Evolutionary conservation across 1,140 invertebrate species (phyloP).

Genomic region (Heliconius nattereri): DNA sequence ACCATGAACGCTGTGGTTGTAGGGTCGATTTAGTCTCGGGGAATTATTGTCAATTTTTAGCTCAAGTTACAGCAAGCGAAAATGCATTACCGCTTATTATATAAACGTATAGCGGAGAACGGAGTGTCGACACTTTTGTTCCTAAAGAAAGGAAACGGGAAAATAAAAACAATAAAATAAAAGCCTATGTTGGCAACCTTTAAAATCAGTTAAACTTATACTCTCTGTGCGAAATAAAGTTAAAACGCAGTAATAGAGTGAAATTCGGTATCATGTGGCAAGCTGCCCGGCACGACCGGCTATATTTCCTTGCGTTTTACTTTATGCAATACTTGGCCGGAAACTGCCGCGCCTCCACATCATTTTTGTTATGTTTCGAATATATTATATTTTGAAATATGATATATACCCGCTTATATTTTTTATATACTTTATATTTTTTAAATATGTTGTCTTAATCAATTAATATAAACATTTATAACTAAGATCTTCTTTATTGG

Average conservation of each 20-base stretch:
- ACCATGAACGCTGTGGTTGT: too few species aligned
- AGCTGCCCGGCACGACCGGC: slow-evolving; percentile 51
- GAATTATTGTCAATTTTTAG: too few species aligned
- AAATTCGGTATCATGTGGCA: slow-evolving; percentile 59
- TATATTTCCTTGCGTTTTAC: slow-evolving; percentile 36
- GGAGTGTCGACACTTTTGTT: background rate
- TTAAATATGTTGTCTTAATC: background rate
- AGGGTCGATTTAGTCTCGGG: too few species aligned
- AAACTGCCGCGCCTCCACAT: slow-evolving; percentile 34
- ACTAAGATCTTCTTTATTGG: too few species aligned
- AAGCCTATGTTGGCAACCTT: background rate
- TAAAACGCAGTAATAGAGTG: slow-evolving; percentile 22
- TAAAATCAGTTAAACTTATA: slow-evolving; percentile 4
- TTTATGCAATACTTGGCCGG: slow-evolving; percentile 36
- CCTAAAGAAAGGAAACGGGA: background rate
- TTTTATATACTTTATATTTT: background rate
- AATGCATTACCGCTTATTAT: too few species aligned
- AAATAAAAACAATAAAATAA: too few species aligned
- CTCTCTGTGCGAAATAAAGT: slow-evolving; percentile 14
- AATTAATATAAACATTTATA: background rate
- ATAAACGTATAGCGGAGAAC: too few species aligned
- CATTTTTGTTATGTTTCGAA: slow-evolving; percentile 31
- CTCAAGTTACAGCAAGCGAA: too few species aligned
- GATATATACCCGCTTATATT: background rate
- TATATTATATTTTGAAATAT: slow-evolving; percentile 24